Evolutionary conservation across 2,888 invertebrate genomes (phyloP).

Genomic region (Drosophila merina): DNA sequence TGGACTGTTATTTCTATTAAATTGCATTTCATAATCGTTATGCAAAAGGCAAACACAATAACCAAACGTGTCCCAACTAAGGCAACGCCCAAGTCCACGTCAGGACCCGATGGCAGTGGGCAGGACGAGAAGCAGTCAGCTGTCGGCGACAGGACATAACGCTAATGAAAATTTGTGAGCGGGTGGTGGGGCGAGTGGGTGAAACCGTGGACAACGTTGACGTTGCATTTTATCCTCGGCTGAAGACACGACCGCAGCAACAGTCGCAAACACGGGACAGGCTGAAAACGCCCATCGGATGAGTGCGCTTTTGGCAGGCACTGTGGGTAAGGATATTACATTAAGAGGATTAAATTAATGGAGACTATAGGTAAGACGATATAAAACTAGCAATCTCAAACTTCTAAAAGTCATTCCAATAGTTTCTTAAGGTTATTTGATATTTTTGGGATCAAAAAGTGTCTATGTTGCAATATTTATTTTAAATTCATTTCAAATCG

Average conservation of each 20-base stretch:
- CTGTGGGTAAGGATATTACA: slow-evolving; percentile 21
- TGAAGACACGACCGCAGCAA: slow-evolving; percentile 52
- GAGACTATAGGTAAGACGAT: no score
- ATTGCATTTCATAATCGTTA: slow-evolving; percentile 43
- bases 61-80: slow-evolving; percentile 23
- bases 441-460: background rate
- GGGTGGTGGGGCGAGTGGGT: background rate
- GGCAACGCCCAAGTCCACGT: slow-evolving; percentile 25
- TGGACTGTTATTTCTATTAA: slow-evolving; percentile 15
- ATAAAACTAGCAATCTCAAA: no score
- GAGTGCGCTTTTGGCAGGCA: slow-evolving; percentile 23
- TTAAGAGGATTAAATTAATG: background rate
- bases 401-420: no score
- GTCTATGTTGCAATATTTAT: background rate
- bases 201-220: slow-evolving; percentile 38
- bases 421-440: no score
- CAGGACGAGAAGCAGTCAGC: slow-evolving; percentile 22
- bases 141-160: slow-evolving; percentile 51
- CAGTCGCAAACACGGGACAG: slow-evolving; percentile 28
- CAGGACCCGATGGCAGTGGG: background rate
- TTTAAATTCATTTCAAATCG: background rate
- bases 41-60: slow-evolving; percentile 25
- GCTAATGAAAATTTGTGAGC: slow-evolving; percentile 65
- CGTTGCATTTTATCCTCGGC: slow-evolving; percentile 46
- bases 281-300: slow-evolving; percentile 21